These are phyloP conservation scores for Pterophyllum scalare DNA, from an alignment of 2,113 vertebrate genomes.

Conservation along the genomic window DNA sequence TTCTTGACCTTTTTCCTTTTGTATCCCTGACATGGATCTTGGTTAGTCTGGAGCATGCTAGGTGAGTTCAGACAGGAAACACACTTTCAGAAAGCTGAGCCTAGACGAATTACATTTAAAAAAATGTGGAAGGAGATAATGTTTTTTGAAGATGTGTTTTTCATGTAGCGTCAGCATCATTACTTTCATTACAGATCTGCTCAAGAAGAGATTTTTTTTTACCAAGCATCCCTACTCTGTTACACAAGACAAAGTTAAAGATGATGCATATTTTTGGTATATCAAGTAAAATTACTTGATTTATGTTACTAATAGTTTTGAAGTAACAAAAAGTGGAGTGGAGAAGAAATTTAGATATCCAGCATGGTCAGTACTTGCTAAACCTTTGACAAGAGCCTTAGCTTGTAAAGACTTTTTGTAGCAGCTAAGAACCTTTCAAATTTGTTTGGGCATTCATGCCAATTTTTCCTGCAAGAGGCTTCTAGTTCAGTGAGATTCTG, in stretches of 20 bases:
- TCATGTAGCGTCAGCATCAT: not conserved
- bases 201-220: not conserved
- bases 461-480: not conserved
- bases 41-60: not conserved
- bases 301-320: not conserved
- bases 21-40: not conserved
- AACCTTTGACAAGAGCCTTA: not conserved
- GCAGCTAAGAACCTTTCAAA: not conserved
- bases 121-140: not conserved
- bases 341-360: not conserved
- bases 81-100: not conserved
- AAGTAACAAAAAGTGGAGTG: not conserved
- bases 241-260: not conserved
- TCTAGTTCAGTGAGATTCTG: not conserved
- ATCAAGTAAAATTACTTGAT: not conserved
- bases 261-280: not conserved
- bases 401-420: not conserved
- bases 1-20: constrained; percentile 6
- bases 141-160: not conserved
- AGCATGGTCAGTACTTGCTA: not conserved
- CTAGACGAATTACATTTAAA: not conserved
- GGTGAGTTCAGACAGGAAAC: not conserved
- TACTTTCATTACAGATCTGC: not conserved
- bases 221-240: not conserved
- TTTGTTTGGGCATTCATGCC: not conserved